phyloP scores from a whole-genome alignment of 1,140 invertebrate genomes.

The Brachionus rotundiformis region DNA sequence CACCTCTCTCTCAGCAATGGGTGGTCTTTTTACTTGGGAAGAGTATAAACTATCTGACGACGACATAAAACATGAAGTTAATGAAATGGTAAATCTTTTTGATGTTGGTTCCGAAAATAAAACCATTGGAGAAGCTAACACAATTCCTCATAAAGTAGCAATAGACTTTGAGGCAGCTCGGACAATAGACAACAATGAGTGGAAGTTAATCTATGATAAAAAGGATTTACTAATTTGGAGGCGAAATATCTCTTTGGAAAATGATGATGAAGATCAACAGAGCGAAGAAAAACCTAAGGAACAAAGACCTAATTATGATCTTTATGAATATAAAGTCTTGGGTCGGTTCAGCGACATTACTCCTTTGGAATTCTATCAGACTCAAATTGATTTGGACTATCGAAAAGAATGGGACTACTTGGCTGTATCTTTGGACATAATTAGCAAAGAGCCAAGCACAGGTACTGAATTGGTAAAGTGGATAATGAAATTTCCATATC shows the following conservation, averaged over 20 bases:
- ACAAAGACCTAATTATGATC: constrained; percentile 18
- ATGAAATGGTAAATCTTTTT: constrained; percentile 37
- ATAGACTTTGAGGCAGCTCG: constrained; percentile 31
- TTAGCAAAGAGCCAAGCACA: background rate
- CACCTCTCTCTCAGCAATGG: background rate
- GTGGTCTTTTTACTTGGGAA: constrained; percentile 47
- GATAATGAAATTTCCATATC: constrained; percentile 50
- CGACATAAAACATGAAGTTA: constrained; percentile 38
- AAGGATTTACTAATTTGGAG: constrained; percentile 45
- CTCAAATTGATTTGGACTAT: constrained; percentile 50
- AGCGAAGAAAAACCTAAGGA: background rate
- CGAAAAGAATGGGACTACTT: constrained; percentile 50
- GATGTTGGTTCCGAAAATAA: background rate
- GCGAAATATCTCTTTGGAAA: background rate
- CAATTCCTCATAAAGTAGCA: background rate
- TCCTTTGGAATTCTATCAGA: constrained; percentile 18
- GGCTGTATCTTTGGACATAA: background rate
- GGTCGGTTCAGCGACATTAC: constrained; percentile 36
- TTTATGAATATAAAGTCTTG: constrained; percentile 48
- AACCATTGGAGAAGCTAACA: background rate
- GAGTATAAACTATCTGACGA: constrained; percentile 27
- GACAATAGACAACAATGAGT: background rate
- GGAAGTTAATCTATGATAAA: constrained; percentile 48
- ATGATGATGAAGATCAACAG: background rate
- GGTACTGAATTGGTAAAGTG: constrained; percentile 31